Percentiles rank a stretch among this genome's conserved stretches.
These are phyloP conservation scores for Glyphotaelius pellucidus DNA, from an alignment of 2,888 invertebrate species.

Conservation along the genomic window DNA sequence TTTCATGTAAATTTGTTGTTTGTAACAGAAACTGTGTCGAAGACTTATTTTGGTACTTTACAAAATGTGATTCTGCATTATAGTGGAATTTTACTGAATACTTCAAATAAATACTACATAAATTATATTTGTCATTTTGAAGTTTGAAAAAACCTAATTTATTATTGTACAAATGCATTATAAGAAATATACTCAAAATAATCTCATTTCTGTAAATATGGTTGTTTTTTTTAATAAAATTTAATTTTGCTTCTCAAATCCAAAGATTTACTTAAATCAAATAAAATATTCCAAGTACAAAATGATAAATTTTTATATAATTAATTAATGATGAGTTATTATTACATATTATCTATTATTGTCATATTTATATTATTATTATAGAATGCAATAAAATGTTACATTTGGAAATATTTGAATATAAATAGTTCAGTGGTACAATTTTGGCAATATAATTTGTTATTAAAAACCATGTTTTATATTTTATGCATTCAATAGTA, in stretches of 20 bases:
- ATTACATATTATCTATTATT: neutral
- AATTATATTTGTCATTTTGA: neutral
- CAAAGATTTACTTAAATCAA: neutral
- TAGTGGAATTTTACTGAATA: neutral
- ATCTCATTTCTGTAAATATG: neutral
- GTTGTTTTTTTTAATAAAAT: neutral
- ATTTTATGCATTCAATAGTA: neutral
- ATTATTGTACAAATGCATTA: neutral
- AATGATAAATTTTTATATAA: neutral
- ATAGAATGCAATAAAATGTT: neutral
- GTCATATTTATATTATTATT: neutral
- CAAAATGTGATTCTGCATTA: neutral
- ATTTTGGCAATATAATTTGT: neutral
- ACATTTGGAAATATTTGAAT: neutral
- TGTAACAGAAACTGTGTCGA: neutral
- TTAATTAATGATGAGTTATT: neutral
- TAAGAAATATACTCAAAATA: neutral
- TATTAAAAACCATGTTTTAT: neutral
- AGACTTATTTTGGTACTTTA: neutral
- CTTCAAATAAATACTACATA: neutral
- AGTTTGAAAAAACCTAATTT: neutral
- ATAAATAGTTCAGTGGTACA: neutral
- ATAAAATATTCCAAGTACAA: slow-evolving; percentile 2
- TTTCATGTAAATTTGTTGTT: neutral
- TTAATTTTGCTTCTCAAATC: neutral